Base-by-base conservation (phyloP, 92 coral and sea anemone genomes). In the Parazoanthus swiftii region DNA sequence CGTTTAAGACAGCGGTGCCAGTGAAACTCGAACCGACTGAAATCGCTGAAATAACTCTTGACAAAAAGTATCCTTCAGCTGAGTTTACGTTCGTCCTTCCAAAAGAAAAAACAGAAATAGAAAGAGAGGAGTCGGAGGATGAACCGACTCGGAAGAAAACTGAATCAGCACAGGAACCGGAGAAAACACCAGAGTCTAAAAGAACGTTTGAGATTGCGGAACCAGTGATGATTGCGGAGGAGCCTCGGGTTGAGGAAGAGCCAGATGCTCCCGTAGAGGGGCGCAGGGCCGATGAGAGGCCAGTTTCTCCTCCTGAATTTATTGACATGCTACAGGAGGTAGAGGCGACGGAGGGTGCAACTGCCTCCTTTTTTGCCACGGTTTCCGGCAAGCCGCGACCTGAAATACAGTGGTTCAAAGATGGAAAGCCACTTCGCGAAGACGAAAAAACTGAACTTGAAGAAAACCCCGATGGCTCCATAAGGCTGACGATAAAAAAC, bases 321-420 rank as follows among this genome's bases (percentile, higher is more conserved):
- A 72, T 3, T 72, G 76, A 72, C 76, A 72, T 29, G 76, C 76
- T 72, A 16, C 76, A 72, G 37, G 42, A 6, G 18, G 76, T 29
- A 3, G 76, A 72, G 37, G 33, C 76, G 37, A 72, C 39, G 15
- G 76, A 72, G 76, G 76, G 76, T 29, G 18, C 91, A 37, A 90
- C 92, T 77, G 95, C 92, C 25, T 88, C 92, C 39, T 81, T 97
- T 58, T 88, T 90, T 46, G 96, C 94, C 15, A 76, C 85, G 42
- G 90, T 95, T 14, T 88, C 86, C 76, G 97, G 94, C 9, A n/a
- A 56, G 66, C 95, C 95, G 15, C 90, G 80, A 77, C 99, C 98
- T 15, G 91, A 80, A 38, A 81, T 91, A 10, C 87, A 92, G 59
- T 97, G 99, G 99, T 92, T 79, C 78, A 76, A 89, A 80, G 98